A percentile compares a stretch with the other conserved stretches of the same genome.
Conservation (phyloP, 2,797 vertebrate genomes). For the Cetoscarus ocellatus region DNA sequence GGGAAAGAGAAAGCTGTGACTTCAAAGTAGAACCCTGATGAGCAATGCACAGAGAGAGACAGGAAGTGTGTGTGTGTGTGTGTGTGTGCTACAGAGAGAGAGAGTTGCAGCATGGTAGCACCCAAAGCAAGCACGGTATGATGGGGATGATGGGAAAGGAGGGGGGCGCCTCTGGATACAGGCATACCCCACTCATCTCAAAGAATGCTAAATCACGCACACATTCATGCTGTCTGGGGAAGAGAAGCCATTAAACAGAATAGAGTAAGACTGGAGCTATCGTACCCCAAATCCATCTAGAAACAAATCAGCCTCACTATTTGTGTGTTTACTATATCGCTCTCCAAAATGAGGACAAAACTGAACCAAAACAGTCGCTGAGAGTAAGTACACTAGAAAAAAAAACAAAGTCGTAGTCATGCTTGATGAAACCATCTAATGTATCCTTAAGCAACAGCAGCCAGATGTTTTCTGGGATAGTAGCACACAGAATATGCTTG, state of each 20-base stretch:
- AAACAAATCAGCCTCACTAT: conserved; percentile 69
- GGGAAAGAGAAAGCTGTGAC: conserved; percentile 74
- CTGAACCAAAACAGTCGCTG: conserved; percentile 52
- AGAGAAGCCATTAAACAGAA: conserved; percentile 76
- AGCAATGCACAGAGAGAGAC: conserved; percentile 68
- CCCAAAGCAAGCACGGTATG: conserved; percentile 65
- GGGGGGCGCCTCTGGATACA: conserved; percentile 78
- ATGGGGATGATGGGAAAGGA: conserved; percentile 31
- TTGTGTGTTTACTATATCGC: conserved; percentile 65
- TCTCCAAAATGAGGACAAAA: conserved; percentile 71
- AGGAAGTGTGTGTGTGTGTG: conserved; percentile 45
- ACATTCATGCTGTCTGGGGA: conserved; percentile 60
- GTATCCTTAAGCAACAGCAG: conserved; percentile 29
- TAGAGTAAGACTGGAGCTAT: conserved; percentile 62
- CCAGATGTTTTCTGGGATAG: conserved; percentile 40
- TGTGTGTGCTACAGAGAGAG: conserved; percentile 36
- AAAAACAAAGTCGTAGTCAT: conserved; percentile 26
- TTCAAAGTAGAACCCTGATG: conserved; percentile 81
- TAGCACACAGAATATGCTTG: conserved; percentile 8
- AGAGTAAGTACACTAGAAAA: conserved; percentile 31
- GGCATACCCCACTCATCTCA: conserved; percentile 76
- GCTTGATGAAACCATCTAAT: conserved; percentile 46
- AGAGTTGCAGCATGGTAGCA: conserved; percentile 77
- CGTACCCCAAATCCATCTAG: conserved; percentile 44
- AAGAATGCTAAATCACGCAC: conserved; percentile 78